These are phyloP conservation scores for Leptinotarsa haldemani DNA, from an alignment of 2,888 invertebrate genomes.

Conservation along the genomic window DNA sequence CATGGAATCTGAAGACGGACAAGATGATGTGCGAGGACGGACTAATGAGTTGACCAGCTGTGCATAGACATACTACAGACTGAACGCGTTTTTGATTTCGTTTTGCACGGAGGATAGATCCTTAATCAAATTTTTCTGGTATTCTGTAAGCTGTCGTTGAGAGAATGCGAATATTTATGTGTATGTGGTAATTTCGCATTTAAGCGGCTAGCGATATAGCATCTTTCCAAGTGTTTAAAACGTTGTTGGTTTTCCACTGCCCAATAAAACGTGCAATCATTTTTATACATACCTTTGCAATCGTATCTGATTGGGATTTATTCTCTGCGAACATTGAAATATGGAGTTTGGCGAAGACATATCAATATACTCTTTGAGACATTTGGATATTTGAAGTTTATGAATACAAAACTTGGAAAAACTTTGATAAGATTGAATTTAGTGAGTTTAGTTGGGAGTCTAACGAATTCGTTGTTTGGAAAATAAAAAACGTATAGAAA, in stretches of 20 bases:
- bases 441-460: not conserved
- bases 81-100: conserved; percentile 62
- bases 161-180: conserved; percentile 62
- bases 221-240: conserved; percentile 51
- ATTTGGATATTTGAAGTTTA: too few species aligned
- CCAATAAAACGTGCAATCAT: conserved; percentile 42
- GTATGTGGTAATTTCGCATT: conserved; percentile 58
- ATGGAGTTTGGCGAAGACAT: not conserved
- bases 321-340: conserved; percentile 25
- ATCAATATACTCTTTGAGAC: too few species aligned
- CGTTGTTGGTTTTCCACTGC: conserved; percentile 43
- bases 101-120: conserved; percentile 64
- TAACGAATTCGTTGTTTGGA: too few species aligned
- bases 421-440: not conserved
- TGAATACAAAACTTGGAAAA: not conserved
- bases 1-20: conserved; percentile 48
- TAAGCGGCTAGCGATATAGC: conserved; percentile 51
- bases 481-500: too few species aligned
- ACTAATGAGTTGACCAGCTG: conserved; percentile 56
- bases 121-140: conserved; percentile 66
- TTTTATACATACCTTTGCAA: conserved; percentile 38
- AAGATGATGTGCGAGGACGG: conserved; percentile 32
- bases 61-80: conserved; percentile 65
- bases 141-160: conserved; percentile 64
- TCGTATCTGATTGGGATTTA: conserved; percentile 42